phyloP scores from a whole-genome alignment of 2,888 invertebrate genomes.

The Empis livida region DNA sequence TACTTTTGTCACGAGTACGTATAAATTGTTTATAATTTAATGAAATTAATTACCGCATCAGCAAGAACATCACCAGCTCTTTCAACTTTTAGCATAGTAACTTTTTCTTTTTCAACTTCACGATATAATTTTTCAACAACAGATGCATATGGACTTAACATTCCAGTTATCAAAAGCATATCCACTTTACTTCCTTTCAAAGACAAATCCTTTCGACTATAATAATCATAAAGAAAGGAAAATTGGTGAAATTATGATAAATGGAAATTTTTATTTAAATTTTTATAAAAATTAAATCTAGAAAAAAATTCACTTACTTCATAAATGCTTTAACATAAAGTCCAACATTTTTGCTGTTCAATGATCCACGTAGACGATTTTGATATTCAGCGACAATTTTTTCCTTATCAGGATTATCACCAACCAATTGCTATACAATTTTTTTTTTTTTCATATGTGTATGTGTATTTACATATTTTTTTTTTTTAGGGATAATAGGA shows the following conservation, averaged over 20 bases:
- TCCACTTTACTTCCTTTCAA: slow-evolving; percentile 62
- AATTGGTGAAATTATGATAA: too few relatives aligned
- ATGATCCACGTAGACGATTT: slow-evolving; percentile 55
- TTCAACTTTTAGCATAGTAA: slow-evolving; percentile 74
- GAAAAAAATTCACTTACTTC: slow-evolving; percentile 45
- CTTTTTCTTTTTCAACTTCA: slow-evolving; percentile 65
- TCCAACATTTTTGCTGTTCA: slow-evolving; percentile 71
- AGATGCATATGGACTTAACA: slow-evolving; percentile 61
- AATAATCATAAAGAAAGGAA: too few relatives aligned
- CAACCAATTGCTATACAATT: slow-evolving; percentile 41
- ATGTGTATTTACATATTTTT: too few relatives aligned
- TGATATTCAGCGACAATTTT: slow-evolving; percentile 64
- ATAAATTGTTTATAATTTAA: slow-evolving; percentile 1
- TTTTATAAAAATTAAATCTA: neutral
- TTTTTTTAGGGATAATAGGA: too few relatives aligned
- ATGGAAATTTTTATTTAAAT: too few relatives aligned
- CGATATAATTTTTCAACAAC: slow-evolving; percentile 70
- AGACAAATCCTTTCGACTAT: slow-evolving; percentile 57
- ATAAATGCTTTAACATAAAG: slow-evolving; percentile 71
- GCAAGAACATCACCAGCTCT: slow-evolving; percentile 75
- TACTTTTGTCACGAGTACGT: too few relatives aligned
- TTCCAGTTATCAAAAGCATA: slow-evolving; percentile 67
- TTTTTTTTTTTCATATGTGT: too few relatives aligned
- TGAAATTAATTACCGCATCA: slow-evolving; percentile 53
- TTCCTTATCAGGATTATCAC: slow-evolving; percentile 53